Evolutionary conservation across 2,797 vertebrate species (phyloP).

Genomic region (Macropodus opercularis): DNA sequence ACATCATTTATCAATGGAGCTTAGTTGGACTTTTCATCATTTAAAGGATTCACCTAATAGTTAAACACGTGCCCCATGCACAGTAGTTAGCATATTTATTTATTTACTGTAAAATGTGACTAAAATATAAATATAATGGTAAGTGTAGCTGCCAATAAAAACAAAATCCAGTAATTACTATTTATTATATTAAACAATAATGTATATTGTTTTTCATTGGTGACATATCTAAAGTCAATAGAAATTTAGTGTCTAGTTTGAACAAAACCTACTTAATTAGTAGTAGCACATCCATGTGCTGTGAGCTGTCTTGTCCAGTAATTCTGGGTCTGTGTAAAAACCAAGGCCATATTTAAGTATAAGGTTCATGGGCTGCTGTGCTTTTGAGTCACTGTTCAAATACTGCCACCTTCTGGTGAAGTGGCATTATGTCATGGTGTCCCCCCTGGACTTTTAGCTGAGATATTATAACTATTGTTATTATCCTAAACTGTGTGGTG

Average conservation of each 20-base stretch:
- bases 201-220: neutral
- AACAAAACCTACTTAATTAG: neutral
- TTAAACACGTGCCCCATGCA: neutral
- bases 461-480: too few relatives aligned
- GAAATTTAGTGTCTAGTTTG: neutral
- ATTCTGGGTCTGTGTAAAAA: neutral
- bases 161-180: neutral
- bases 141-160: neutral
- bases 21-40: neutral
- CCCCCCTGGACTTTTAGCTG: too few relatives aligned
- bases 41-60: neutral
- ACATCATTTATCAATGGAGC: neutral
- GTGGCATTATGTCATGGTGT: too few relatives aligned
- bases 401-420: conserved; percentile 75
- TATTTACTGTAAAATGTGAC: neutral
- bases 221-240: neutral
- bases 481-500: too few relatives aligned
- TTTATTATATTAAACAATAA: neutral
- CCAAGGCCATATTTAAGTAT: conserved; percentile 25
- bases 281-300: neutral
- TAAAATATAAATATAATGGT: neutral
- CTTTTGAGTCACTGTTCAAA: conserved; percentile 33
- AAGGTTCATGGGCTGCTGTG: neutral
- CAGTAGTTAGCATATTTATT: neutral
- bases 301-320: neutral